Conservation (phyloP, 92 coral and sea anemone species). For the Phenganax marumi region DNA sequence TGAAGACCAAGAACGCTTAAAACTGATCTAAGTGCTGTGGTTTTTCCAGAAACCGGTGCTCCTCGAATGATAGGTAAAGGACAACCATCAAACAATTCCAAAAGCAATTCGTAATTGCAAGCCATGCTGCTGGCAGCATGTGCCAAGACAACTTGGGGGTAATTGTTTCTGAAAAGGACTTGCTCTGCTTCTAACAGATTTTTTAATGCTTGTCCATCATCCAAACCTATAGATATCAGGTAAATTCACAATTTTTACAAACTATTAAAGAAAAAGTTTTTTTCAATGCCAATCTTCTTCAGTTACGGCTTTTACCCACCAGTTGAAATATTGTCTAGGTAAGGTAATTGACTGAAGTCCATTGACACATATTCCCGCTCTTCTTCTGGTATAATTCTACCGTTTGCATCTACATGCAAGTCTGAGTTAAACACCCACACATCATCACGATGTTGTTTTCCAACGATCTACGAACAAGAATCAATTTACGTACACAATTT, state of each 20-base stretch:
- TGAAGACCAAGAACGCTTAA: background rate
- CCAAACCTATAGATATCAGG: conserved; percentile 42
- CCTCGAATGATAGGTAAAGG: conserved; percentile 46
- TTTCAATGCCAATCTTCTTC: too few relatives aligned
- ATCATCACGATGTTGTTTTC: background rate
- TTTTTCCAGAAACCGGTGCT: conserved; percentile 55
- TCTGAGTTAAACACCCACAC: background rate
- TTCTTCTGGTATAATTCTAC: background rate
- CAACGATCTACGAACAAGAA: background rate
- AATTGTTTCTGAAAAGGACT: conserved; percentile 43
- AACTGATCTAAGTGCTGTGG: conserved; percentile 51
- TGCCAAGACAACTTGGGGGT: conserved; percentile 52
- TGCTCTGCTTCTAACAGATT: conserved; percentile 42
- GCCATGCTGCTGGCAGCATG: conserved; percentile 48
- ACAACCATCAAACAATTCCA: conserved; percentile 38
- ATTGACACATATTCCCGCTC: background rate
- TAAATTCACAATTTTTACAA: too few relatives aligned
- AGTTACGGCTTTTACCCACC: background rate
- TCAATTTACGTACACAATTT: too few relatives aligned
- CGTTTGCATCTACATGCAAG: background rate
- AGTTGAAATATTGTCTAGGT: background rate
- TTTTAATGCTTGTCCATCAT: conserved; percentile 39
- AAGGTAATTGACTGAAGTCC: background rate
- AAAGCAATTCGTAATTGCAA: conserved; percentile 40
- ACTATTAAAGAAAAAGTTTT: too few relatives aligned